Evolutionary conservation across 2,888 invertebrate species (phyloP), one percentile per base, ranked within the genome.

Genomic region (Margaritifera margaritifera): DNA sequence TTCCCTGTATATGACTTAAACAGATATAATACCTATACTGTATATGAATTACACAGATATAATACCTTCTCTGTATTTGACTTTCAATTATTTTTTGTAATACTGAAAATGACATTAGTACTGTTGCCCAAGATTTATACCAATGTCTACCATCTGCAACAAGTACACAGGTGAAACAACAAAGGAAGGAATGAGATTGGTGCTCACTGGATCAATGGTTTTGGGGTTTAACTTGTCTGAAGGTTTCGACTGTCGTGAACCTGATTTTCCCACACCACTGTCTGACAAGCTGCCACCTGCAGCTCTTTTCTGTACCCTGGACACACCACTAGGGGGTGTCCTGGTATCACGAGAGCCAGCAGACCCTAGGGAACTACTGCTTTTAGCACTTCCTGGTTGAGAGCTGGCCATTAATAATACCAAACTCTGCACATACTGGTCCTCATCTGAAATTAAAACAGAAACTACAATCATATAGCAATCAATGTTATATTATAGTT

Each of bases 181-280:
- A 19, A 24, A 15, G 15, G 53, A 20, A 51, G 20, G n/a, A n/a
- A n/a, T n/a, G n/a, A n/a, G n/a, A 25, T n/a, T 42, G 27, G 6
- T 58, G 82, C 87, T 79, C 73, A 88, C 87, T 50, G 87, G 87
- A 73, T 89, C 87, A 64, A 88, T 75, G 6, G 89, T 89, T 77
- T 87, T 89, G 6, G 89, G 89, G 68, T 88, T 88, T 6, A 89
- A 75, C 69, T 80, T 81, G 72, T 86, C 87, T 2, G 88, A 88
- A 53, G 87, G 87, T 68, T 78, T 82, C 15, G 77, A 22, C 51
- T 59, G 67, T 74, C 73, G 79, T 67, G 53, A 58, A 27, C 62
- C 57, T 20, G 55, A 55, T 64, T 51, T 65, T 54, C 57, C 62
- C 20, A 62, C n/a, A 3, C 56, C 52, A 58, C 61, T 64, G 20